phyloP scores from a whole-genome alignment of 1,140 invertebrate species.

The Macrotrachela quadricornifera region DNA sequence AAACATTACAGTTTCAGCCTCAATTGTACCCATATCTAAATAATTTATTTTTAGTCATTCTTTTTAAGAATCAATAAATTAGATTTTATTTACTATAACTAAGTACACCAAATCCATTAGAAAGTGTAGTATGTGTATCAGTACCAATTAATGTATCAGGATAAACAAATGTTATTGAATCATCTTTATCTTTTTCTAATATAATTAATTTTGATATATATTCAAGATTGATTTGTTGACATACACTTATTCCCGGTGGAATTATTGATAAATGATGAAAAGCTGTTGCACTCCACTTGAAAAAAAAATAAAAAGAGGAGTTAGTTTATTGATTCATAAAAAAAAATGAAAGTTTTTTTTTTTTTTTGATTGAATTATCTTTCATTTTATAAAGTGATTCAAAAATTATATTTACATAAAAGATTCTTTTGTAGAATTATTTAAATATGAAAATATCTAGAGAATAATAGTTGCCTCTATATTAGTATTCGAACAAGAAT shows the following conservation, averaged over 20 bases:
- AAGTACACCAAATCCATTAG: constrained; percentile 59
- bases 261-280: constrained; percentile 90
- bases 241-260: constrained; percentile 87
- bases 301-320: background rate
- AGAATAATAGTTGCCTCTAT: no score
- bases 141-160: constrained; percentile 94
- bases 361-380: no score
- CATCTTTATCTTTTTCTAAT: constrained; percentile 43
- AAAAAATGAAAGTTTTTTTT: no score
- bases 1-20: constrained; percentile 45
- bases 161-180: constrained; percentile 39
- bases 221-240: constrained; percentile 93
- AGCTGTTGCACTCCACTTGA: constrained; percentile 74
- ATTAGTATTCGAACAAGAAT: no score
- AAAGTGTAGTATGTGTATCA: constrained; percentile 96
- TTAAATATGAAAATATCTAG: no score
- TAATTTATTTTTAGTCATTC: no score
- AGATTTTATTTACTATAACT: constrained; percentile 25
- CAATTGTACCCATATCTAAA: constrained; percentile 19
- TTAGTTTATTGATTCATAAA: no score
- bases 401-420: no score
- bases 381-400: no score
- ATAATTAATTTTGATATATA: constrained; percentile 73
- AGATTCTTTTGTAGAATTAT: no score
- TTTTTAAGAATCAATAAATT: no score